Evolutionary conservation across 1,140 invertebrate genomes (phyloP), one percentile per base, ranked within the genome.

Genomic region (Drosophila sp.): DNA sequence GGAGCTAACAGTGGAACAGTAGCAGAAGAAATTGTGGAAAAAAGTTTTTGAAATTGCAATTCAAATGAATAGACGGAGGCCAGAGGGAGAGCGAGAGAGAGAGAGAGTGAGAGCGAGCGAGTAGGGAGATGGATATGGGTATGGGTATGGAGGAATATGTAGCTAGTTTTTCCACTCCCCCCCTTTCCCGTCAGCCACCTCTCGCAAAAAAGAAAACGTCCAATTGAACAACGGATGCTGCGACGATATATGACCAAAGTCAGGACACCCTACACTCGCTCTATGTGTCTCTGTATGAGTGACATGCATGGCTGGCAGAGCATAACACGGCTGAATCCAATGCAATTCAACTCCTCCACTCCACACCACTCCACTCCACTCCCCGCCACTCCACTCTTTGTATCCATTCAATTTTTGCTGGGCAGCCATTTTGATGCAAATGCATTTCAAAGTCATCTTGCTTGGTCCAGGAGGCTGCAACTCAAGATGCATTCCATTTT

Each of bases 21-120:
- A 72, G 80, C 68, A 75, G 77, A 70, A 77, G 79, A 69, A 89
- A 77, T 86, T 81, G 79, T 73, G 63, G 70, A 69, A 90, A 87
- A 86, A 89, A 84, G 0, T 27, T 75, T 89, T 89, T 89, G 74
- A 84, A 89, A 89, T 89, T 89, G 84, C 84, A 89, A 90, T 89
- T 90, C 84, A 90, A 80, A 90, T 90, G 84, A 80, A 89, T 84
- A 84, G 84, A 71, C 56, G 73, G 61, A 17, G 29, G 25, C 17
- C 17, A 25, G 65, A 60, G 32, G 23, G 10, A 38, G 29, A 60
- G 11, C n/a, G 60, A 27, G 40, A 44, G 32, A 33, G 8, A 10
- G 54, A 55, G 35, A 57, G 27, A 41, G 69, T 56, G 30, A 10
- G 8, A 7, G 8, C 7, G 27, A 38, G 29, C 6, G 50, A 47